phyloP scores from a whole-genome alignment of 2,888 invertebrate species.

The Epistrophe grossulariae region DNA sequence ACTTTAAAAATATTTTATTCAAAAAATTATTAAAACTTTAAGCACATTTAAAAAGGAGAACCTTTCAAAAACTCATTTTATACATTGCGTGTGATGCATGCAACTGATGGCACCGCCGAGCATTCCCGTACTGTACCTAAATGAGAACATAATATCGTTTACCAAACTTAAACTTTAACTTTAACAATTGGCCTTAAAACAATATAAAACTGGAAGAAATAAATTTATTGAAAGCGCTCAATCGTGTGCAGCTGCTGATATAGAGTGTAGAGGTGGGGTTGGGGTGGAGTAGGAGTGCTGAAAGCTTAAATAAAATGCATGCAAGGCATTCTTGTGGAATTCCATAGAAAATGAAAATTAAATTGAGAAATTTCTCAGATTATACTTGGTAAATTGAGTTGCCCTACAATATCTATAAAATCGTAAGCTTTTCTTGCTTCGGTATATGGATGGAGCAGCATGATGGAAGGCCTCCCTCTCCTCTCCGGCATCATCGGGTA shows the following conservation, averaged over 20 bases:
- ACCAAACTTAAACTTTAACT: conserved; percentile 17
- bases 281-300: neutral
- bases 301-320: conserved; percentile 7
- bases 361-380: conserved; percentile 45
- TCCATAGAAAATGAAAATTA: conserved; percentile 35
- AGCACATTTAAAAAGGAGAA: neutral
- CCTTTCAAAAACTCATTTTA: neutral
- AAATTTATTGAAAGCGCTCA: conserved; percentile 38
- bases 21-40: neutral
- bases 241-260: conserved; percentile 13
- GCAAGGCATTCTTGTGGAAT: conserved; percentile 20
- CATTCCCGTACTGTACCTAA: no score
- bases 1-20: neutral
- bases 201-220: conserved; percentile 37
- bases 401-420: neutral
- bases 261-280: neutral
- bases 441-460: neutral
- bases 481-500: neutral
- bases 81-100: neutral
- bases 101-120: neutral
- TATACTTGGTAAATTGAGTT: conserved; percentile 21
- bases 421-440: neutral
- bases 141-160: neutral
- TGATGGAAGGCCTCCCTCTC: conserved; percentile 10
- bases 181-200: conserved; percentile 11